phyloP scores from a whole-genome alignment of 2,113 vertebrate species.

The Campylorhamphus procurvoides region DNA sequence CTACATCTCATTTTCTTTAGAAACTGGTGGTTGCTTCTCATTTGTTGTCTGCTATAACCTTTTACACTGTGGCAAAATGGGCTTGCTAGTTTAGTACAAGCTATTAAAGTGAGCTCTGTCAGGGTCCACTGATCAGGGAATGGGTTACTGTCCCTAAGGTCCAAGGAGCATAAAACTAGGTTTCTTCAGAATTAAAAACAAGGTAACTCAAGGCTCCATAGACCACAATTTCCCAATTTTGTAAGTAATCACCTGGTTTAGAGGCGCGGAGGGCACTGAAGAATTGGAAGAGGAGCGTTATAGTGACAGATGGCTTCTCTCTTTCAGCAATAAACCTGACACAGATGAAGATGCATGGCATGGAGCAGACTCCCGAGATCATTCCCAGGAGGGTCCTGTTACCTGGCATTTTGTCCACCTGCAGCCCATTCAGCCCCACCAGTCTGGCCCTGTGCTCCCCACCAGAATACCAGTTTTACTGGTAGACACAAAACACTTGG shows the following conservation, averaged over 20 bases:
- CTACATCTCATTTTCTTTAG: neutral
- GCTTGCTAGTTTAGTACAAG: neutral
- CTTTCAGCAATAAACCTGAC: slow-evolving; percentile 54
- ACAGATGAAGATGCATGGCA: slow-evolving; percentile 37
- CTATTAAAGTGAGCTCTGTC: neutral
- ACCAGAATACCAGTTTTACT: neutral
- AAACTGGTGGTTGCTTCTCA: neutral
- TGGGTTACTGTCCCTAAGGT: neutral
- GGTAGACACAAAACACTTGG: neutral
- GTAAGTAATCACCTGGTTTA: neutral
- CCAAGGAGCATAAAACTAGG: neutral
- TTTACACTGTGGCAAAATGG: neutral
- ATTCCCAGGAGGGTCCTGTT: neutral
- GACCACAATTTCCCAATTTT: neutral
- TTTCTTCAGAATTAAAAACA: neutral
- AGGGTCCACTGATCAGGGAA: neutral
- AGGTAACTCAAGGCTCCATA: neutral
- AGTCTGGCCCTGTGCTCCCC: neutral
- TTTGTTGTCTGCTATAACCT: neutral
- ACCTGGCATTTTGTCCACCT: neutral
- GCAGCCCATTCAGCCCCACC: neutral
- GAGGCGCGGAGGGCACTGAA: neutral
- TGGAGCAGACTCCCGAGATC: neutral
- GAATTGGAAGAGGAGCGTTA: neutral
- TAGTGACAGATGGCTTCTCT: neutral